phyloP scores from a whole-genome alignment of 2,888 invertebrate species.

The Drosophila picticornis region DNA sequence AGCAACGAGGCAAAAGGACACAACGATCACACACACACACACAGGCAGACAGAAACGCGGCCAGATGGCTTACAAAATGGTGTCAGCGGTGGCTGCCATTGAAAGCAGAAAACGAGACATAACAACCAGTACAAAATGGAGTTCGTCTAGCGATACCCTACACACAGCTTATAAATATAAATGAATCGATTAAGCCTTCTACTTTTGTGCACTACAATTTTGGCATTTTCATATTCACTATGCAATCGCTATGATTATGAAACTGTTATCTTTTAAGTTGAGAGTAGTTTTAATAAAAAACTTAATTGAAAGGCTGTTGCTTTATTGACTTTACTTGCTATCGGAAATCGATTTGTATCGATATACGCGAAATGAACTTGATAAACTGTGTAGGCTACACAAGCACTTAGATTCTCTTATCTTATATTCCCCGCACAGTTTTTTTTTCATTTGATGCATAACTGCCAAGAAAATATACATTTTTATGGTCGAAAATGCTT shows the following conservation, averaged over 20 bases:
- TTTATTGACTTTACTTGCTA: too few relatives aligned
- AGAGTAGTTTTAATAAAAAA: too few relatives aligned
- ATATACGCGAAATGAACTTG: too few relatives aligned
- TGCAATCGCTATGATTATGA: background rate
- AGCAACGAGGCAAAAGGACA: conserved; percentile 1
- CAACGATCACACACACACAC: background rate
- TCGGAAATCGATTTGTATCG: too few relatives aligned
- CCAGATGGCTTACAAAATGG: conserved; percentile 58
- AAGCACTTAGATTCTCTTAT: too few relatives aligned
- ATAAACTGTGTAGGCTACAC: too few relatives aligned
- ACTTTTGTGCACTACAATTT: background rate
- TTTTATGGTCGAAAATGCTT: background rate
- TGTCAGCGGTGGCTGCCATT: conserved; percentile 72
- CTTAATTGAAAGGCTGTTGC: too few relatives aligned
- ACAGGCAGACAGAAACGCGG: conserved; percentile 6
- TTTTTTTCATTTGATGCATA: too few relatives aligned
- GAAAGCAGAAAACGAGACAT: conserved; percentile 29
- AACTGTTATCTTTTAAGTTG: too few relatives aligned
- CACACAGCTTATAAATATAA: background rate
- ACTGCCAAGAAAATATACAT: background rate
- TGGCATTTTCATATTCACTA: background rate
- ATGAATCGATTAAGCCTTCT: background rate
- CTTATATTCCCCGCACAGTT: too few relatives aligned
- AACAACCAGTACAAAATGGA: background rate
- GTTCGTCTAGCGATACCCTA: background rate